Base-by-base conservation (phyloP, 2,797 vertebrate species). In the Lemur catta region DNA sequence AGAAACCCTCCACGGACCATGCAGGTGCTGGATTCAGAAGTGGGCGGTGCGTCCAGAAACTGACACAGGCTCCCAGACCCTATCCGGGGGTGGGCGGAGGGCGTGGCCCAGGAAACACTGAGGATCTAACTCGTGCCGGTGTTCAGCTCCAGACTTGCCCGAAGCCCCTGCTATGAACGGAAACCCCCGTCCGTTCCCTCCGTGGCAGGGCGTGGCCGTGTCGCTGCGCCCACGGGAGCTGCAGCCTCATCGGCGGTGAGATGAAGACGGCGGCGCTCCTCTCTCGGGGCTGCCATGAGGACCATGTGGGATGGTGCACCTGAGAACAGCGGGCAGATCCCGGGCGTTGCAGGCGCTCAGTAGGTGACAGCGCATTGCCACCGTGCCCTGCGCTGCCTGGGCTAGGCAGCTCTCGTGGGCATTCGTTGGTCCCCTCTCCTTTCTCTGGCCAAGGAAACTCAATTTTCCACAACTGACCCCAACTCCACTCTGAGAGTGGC, bases 351-450 rank as follows among this genome's bases (percentile, higher is more conserved):
- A 7, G 63, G 72, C 0, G 3, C 72, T 48, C 78, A 6, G 0
- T 6, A 14, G 2, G 1, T 2, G 43, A n/a, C 52, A 0, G 28
- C 0, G 13, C 6, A 0, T 12, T 3, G 35, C 35, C 43, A 9
- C 33, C 4, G 4, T 0, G n/a, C 8, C 11, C 26, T 28, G 5
- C 38, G 41, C 24, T 0, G 2, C 72, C 72, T 6, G 7, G 84
- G 48, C 35, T 7, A 5, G 30, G 41, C 33, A 30, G 8, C n/a
- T 8, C 55, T 13, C 41, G 28, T 17, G 46, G 57, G 43, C 13
- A 2, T 24, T 26, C 30, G 4, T 11, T n/a, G 35, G 28, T 43
- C 10, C 20, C 22, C 35, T 43, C 71, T 50, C 11, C 10, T 10
- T 26, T 63, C 74, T 63, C 71, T 2, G 55, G 41, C 87, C 91